Evolutionary conservation across 2,797 vertebrate genomes (phyloP), one percentile per base, ranked within the genome.

Genomic region (Aeoliscus strigatus): DNA sequence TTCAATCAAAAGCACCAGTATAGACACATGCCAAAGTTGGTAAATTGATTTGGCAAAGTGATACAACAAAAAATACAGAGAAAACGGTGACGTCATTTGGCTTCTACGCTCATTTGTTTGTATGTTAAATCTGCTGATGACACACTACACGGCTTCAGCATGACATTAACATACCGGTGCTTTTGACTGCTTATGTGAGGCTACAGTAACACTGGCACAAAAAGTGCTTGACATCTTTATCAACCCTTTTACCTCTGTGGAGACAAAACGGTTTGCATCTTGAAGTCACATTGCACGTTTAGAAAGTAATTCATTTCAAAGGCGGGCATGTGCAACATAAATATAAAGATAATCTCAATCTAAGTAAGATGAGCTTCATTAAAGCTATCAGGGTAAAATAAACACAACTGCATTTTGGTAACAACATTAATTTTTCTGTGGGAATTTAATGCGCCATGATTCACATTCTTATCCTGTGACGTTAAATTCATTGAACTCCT

Each of bases 171-270:
- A 51, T 36, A 54, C 42, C 14, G 32, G 39, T 46, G 50, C 46
- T 51, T 49, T 23, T 44, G 58, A 60, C 39, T 36, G 40, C n/a
- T n/a, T n/a, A n/a, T 39, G 41, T 32, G 57, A 66, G 61, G 66
- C 74, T 71, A 73, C 66, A 65, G 65, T 61, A 61, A 73, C 70
- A 73, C 60, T 51, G 50, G 70, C 76, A 82, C 75, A 29, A 2
- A 29, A 60, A 75, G 79, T 80, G 81, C 77, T 65, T 78, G 78
- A 79, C 79, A 79, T 82, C 80, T 70, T 79, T 51, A 56, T 69
- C 51, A 70, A 63, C n/a, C 4, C 60, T 66, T 32, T 59, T 62
- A 70, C 3, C 43, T 27, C 61, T 54, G 55, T 9, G 27, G 66
- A 61, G 65, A 70, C 33, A 29, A 60, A 67, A 63, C 1, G 45